phyloP scores from a whole-genome alignment of 2,797 vertebrate genomes.

The Lepilemur septentrionalis region DNA sequence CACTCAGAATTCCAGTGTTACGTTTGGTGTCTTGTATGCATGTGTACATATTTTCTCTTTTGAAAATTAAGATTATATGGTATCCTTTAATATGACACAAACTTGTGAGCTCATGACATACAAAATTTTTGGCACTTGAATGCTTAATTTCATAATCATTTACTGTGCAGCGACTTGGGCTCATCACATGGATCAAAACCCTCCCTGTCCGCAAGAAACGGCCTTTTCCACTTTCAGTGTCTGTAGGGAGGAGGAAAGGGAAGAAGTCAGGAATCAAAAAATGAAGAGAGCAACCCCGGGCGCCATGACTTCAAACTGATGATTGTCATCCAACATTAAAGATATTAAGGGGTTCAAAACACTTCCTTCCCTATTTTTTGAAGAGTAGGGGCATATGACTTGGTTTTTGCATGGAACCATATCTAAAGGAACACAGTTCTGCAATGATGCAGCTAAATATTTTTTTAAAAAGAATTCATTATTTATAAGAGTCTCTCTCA shows the following conservation, averaged over 20 bases:
- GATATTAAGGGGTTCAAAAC: background rate
- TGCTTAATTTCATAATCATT: slow-evolving; percentile 13
- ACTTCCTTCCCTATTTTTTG: background rate
- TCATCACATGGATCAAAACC: background rate
- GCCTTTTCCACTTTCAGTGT: background rate
- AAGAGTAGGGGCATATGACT: background rate
- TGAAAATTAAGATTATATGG: slow-evolving; percentile 5
- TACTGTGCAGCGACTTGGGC: background rate
- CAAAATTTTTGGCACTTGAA: background rate
- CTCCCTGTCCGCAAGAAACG: background rate
- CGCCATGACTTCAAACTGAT: background rate
- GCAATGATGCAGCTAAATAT: background rate
- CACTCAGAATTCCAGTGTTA: background rate
- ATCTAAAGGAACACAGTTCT: background rate
- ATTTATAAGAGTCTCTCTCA: background rate
- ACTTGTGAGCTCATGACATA: background rate
- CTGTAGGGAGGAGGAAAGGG: background rate
- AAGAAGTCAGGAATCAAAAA: background rate
- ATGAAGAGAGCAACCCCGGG: background rate
- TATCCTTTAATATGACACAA: background rate
- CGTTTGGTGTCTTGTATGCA: background rate
- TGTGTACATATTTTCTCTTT: background rate
- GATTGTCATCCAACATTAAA: background rate
- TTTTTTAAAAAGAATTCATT: background rate
- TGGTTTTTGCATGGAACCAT: background rate